phyloP scores from a whole-genome alignment of 2,797 vertebrate species.

The Aplochiton taeniatus region DNA sequence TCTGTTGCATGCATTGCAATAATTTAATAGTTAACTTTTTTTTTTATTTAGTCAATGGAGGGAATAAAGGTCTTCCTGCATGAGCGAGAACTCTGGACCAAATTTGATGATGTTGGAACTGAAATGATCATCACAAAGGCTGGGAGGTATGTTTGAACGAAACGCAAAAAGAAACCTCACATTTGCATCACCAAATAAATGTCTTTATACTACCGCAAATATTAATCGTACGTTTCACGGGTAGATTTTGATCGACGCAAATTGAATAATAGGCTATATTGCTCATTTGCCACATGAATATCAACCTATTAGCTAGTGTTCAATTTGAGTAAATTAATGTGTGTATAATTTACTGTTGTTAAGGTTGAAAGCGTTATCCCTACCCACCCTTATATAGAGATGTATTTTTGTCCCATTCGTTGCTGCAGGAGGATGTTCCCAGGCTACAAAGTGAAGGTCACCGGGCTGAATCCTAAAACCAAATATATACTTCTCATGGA shows the following conservation, averaged over 20 bases:
- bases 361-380: too few species aligned
- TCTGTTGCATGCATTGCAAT: background rate
- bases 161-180: too few species aligned
- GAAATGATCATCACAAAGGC: constrained; percentile 98
- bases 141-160: constrained; percentile 78
- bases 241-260: background rate
- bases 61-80: constrained; percentile 93
- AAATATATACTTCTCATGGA: constrained; percentile 99
- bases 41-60: constrained; percentile 84
- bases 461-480: constrained; percentile 93
- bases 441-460: constrained; percentile 97
- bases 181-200: too few species aligned
- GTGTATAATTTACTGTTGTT: too few species aligned
- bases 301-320: too few species aligned
- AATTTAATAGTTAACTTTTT: constrained; percentile 11
- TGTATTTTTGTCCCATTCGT: background rate
- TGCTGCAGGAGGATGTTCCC: constrained; percentile 92
- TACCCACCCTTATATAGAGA: too few species aligned
- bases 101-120: constrained; percentile 92
- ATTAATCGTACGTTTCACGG: too few species aligned
- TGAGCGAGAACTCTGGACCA: constrained; percentile 90
- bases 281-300: too few species aligned
- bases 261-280: too few species aligned
- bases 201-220: too few species aligned
- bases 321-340: too few species aligned